Conservation (phyloP, 2,113 vertebrate species). For the Limanda limanda region DNA sequence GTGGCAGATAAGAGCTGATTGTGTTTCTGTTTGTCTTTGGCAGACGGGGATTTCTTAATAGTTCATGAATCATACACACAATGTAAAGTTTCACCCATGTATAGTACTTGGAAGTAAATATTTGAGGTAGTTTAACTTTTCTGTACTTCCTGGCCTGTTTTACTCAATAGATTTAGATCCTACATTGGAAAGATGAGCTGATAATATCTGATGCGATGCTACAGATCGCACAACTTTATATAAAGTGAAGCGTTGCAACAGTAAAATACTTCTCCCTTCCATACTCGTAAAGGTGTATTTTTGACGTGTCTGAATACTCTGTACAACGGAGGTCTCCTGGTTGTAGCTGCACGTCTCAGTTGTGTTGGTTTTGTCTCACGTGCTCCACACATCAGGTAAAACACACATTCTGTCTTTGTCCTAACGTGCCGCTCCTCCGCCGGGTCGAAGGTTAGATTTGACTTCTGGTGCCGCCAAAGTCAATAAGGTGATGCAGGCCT, state of each 20-base stretch:
- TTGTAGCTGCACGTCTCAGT: background rate
- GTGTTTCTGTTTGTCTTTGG: slow-evolving; percentile 41
- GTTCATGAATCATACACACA: slow-evolving; percentile 25
- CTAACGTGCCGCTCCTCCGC: slow-evolving; percentile 33
- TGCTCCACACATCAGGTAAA: background rate
- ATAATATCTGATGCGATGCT: background rate
- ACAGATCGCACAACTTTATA: background rate
- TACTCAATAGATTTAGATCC: background rate
- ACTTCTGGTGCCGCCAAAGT: slow-evolving; percentile 22
- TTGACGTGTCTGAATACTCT: no score
- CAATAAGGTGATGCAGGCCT: slow-evolving; percentile 22
- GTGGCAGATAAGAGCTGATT: slow-evolving; percentile 14
- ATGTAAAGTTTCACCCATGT: no score
- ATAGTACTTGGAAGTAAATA: no score
- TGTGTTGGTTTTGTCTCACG: background rate
- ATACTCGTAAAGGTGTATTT: no score
- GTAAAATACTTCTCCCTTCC: no score
- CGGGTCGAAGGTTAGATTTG: slow-evolving; percentile 41
- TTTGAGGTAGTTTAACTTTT: no score
- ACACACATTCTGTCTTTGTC: slow-evolving; percentile 3
- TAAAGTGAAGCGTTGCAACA: no score
- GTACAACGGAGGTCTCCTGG: no score
- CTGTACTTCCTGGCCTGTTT: background rate
- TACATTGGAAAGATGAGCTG: no score
- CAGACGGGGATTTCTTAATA: background rate